These are phyloP conservation scores for Aegotheles bennettii DNA, from an alignment of 2,113 vertebrate genomes.

Conservation along the genomic window DNA sequence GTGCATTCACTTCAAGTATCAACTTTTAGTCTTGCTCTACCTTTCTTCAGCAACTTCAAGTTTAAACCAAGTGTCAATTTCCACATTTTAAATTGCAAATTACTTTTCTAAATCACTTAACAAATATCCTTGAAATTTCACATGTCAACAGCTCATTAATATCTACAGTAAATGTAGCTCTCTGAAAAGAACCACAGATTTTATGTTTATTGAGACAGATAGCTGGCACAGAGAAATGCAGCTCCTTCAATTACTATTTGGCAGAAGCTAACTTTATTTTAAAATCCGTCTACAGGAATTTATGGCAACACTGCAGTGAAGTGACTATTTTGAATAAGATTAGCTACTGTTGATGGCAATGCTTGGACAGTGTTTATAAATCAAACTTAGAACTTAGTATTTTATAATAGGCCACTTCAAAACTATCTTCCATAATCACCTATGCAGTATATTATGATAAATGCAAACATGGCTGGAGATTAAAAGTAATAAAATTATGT, in stretches of 20 bases:
- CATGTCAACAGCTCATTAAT: constrained; percentile 75
- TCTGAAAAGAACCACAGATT: constrained; percentile 67
- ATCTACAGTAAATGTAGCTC: constrained; percentile 68
- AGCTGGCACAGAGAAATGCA: constrained; percentile 67
- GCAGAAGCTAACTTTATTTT: constrained; percentile 74
- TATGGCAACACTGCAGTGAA: constrained; percentile 66
- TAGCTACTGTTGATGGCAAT: constrained; percentile 62
- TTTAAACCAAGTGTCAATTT: constrained; percentile 63
- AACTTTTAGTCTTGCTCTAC: constrained; percentile 36
- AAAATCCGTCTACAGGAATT: constrained; percentile 70
- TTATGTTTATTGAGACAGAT: constrained; percentile 72
- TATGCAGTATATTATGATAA: constrained; percentile 63
- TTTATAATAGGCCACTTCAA: constrained; percentile 65
- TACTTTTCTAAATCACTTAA: constrained; percentile 72
- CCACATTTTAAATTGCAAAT: constrained; percentile 71
- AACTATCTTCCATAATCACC: constrained; percentile 60
- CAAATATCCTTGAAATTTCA: constrained; percentile 74
- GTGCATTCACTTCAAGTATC: not conserved
- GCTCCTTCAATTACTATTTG: constrained; percentile 71
- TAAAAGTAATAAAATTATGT: constrained; percentile 58
- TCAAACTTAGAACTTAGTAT: constrained; percentile 58
- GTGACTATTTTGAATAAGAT: constrained; percentile 73
- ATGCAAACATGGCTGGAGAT: constrained; percentile 42
- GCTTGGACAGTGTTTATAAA: constrained; percentile 64
- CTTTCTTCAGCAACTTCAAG: constrained; percentile 48